These are phyloP conservation scores for Leptopilina boulardi DNA, from an alignment of 1,140 invertebrate genomes.

Conservation along the genomic window DNA sequence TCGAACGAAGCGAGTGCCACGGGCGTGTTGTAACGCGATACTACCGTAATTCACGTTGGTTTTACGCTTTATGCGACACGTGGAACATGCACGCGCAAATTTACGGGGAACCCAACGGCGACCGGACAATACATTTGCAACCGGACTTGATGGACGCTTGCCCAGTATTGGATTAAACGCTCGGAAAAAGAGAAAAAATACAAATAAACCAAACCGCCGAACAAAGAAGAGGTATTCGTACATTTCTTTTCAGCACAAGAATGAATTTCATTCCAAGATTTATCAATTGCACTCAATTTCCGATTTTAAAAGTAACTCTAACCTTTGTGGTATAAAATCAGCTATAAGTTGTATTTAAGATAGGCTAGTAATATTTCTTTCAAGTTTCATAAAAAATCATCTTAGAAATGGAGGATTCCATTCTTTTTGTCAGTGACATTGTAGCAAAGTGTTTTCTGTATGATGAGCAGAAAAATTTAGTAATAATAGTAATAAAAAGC, in stretches of 20 bases:
- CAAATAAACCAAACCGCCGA: slow-evolving; percentile 16
- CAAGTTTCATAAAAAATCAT: too few species aligned
- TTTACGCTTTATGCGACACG: slow-evolving; percentile 76
- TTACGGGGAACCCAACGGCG: slow-evolving; percentile 69
- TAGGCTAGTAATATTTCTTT: too few species aligned
- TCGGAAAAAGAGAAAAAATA: slow-evolving; percentile 37
- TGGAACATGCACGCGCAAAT: slow-evolving; percentile 73
- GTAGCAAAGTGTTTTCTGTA: too few species aligned
- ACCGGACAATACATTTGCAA: slow-evolving; percentile 73
- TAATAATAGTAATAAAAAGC: too few species aligned
- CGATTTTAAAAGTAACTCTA: too few species aligned
- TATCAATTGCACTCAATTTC: too few species aligned
- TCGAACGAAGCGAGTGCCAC: slow-evolving; percentile 62
- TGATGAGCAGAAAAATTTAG: too few species aligned
- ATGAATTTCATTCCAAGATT: background rate
- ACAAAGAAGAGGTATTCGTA: background rate
- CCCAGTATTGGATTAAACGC: slow-evolving; percentile 71
- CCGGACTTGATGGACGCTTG: slow-evolving; percentile 72
- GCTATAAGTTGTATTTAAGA: too few species aligned
- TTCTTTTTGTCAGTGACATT: too few species aligned
- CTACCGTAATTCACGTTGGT: slow-evolving; percentile 76
- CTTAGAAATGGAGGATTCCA: too few species aligned
- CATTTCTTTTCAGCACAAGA: slow-evolving; percentile 1
- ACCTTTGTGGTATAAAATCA: too few species aligned
- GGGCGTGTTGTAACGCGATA: slow-evolving; percentile 72